Percentiles rank a stretch among this genome's conserved stretches.
Evolutionary conservation across 2,797 vertebrate species (phyloP).

Genomic region (Octomys mimax): DNA sequence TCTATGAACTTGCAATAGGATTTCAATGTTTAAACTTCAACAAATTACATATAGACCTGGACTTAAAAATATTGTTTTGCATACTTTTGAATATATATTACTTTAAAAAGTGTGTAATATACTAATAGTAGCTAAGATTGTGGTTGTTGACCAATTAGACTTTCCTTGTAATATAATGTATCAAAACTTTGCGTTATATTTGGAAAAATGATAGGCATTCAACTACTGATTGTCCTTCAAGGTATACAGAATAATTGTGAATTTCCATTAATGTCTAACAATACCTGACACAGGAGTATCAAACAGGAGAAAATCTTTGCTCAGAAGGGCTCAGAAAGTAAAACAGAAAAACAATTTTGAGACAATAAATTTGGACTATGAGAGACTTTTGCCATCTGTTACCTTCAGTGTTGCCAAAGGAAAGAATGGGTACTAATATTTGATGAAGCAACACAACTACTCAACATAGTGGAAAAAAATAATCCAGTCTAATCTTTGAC

Average conservation of each 20-base stretch:
- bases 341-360: background rate
- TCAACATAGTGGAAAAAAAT: background rate
- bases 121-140: background rate
- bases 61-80: background rate
- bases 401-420: background rate
- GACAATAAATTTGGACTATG: background rate
- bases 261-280: background rate
- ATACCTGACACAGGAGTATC: background rate
- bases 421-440: background rate
- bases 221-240: background rate
- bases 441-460: background rate
- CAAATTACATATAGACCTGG: background rate
- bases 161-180: slow-evolving; percentile 3
- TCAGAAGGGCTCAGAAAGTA: background rate
- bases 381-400: background rate
- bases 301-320: background rate
- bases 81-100: background rate
- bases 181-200: slow-evolving; percentile 10
- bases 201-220: background rate
- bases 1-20: background rate
- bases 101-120: background rate
- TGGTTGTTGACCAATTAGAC: background rate
- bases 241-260: background rate
- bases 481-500: background rate
- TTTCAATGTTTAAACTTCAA: background rate